phyloP scores from a whole-genome alignment of 2,888 invertebrate species.

The Scaptomyza tumidula region DNA sequence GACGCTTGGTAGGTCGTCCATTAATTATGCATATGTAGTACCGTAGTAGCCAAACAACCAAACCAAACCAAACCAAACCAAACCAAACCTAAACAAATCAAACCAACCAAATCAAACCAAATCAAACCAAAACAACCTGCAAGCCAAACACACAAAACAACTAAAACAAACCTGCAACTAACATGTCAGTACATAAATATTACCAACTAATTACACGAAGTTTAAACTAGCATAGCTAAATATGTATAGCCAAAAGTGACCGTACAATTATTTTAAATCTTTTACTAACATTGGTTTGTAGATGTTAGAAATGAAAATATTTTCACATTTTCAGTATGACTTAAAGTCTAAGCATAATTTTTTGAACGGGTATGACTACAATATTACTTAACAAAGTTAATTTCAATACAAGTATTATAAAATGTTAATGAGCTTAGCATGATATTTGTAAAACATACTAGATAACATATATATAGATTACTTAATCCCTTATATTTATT shows the following conservation, averaged over 20 bases:
- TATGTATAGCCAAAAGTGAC: background rate
- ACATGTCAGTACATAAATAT: conserved; percentile 6
- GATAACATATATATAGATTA: too few species aligned
- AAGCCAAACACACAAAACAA: conserved; percentile 26
- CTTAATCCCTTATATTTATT: too few species aligned
- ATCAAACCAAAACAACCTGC: conserved; percentile 25
- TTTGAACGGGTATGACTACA: too few species aligned
- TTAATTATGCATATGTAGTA: conserved; percentile 62
- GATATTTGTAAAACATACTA: too few species aligned
- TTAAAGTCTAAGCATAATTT: too few species aligned
- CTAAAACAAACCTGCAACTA: conserved; percentile 30
- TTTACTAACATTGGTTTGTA: too few species aligned
- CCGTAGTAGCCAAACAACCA: conserved; percentile 33
- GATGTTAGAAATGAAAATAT: too few species aligned
- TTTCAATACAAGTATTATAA: too few species aligned
- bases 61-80: conserved; percentile 32
- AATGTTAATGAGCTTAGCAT: too few species aligned
- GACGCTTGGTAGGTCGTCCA: conserved; percentile 89
- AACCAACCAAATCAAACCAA: conserved; percentile 21
- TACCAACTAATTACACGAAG: conserved; percentile 6
- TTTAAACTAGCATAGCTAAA: background rate
- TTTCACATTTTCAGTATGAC: too few species aligned
- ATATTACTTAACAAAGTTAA: too few species aligned
- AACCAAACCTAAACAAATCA: conserved; percentile 20
- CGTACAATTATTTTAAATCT: too few species aligned